Conservation (phyloP, 2,113 vertebrate genomes). For the Aegithalos caudatus region DNA sequence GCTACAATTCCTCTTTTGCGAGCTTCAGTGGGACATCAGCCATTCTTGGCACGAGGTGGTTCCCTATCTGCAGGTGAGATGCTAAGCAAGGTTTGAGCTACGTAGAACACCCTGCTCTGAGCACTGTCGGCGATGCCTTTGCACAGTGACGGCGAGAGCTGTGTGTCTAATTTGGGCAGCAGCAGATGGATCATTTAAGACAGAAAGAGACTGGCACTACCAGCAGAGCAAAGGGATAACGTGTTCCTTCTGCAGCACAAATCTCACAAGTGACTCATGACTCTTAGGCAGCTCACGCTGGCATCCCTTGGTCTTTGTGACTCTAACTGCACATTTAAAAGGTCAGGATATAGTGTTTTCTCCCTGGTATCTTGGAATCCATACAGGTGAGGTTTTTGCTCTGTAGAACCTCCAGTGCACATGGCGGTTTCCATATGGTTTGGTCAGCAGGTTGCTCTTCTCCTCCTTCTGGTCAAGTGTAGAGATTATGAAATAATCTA, state of each 20-base stretch:
- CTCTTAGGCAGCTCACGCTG: constrained; percentile 5
- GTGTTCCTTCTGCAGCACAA: constrained; percentile 41
- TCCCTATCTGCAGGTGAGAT: neutral
- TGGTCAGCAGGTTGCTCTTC: neutral
- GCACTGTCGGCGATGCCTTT: neutral
- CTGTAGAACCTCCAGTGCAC: neutral
- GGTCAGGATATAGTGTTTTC: neutral
- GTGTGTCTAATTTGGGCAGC: constrained; percentile 57
- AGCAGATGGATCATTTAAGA: constrained; percentile 57
- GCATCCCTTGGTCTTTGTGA: constrained; percentile 23
- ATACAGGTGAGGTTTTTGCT: neutral
- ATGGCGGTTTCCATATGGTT: neutral
- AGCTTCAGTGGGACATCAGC: neutral
- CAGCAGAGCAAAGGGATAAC: constrained; percentile 48
- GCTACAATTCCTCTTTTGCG: neutral
- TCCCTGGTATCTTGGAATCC: neutral
- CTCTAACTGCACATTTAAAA: constrained; percentile 31
- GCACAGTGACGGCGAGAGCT: neutral
- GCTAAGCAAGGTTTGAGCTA: neutral
- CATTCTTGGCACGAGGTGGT: fast-evolving
- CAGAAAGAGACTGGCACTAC: constrained; percentile 55
- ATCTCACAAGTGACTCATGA: constrained; percentile 61
- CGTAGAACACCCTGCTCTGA: fast-evolving
- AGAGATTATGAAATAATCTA: neutral
- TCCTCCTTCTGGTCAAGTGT: neutral